Evolutionary conservation across 2,797 vertebrate species (phyloP), one percentile per base, ranked within the genome.

Genomic region (Spondyliosoma cantharus): DNA sequence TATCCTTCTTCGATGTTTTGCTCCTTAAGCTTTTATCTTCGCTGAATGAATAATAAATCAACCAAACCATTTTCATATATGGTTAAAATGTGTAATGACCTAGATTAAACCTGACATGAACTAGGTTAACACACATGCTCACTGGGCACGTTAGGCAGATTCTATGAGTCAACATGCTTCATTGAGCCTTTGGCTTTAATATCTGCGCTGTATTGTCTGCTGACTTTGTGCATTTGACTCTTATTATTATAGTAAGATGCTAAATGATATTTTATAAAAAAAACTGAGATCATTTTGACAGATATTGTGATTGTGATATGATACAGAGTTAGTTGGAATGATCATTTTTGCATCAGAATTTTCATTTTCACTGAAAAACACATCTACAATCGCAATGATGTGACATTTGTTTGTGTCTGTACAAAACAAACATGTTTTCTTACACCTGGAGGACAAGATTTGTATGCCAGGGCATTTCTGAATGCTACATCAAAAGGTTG

Each of bases 71-170:
- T 83, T 78, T 76, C 9, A 42, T 83, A 37, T 75, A 3, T 87
- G 83, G 65, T 67, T 86, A 32, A 82, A 82, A 80, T 85, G 86
- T 84, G 82, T 72, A 42, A 60, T 90, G 93, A 92, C 92, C 92
- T 84, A 84, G 69, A 91, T 93, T 83, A 71, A 86, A 80, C 86
- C 70, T 60, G 5, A 25, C 56, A 71, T 0, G 45, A 93, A 85
- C 22, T 90, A 74, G 91, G 92, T 92, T 90, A 92, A 81, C 77
- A 59, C 58, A 81, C 82, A 82, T 86, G 89, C 86, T 91, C 91
- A 90, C 29, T 91, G 86, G 69, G 74, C 88, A 85, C 87, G 27
- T 89, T 81, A 90, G 71, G 22, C 89, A 86, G 71, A 89, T 69
- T 68, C 27, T 86, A 48, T 88, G 92, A 90, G 84, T 92, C 92